A percentile compares a stretch with the other conserved stretches of the same genome.
These are phyloP conservation scores for Gastrophryne carolinensis DNA, from an alignment of 2,797 vertebrate genomes.

Conservation along the genomic window DNA sequence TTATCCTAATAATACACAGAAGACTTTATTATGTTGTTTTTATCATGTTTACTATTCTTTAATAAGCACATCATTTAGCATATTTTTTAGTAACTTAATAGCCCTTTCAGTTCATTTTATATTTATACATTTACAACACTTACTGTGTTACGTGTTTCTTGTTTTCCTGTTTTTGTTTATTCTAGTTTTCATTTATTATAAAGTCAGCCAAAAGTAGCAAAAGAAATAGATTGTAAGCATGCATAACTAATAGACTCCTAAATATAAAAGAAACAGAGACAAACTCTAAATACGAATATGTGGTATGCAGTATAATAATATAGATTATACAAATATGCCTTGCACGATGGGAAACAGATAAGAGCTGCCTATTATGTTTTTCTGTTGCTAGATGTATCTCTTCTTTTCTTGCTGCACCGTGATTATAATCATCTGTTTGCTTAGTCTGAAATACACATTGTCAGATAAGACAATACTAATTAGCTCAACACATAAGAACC, in stretches of 20 bases:
- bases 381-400: neutral
- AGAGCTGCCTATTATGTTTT: conserved; percentile 2
- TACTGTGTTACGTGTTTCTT: conserved; percentile 28
- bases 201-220: too few species aligned
- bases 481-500: conserved; percentile 9
- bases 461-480: conserved; percentile 46
- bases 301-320: conserved; percentile 41
- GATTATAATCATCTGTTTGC: conserved; percentile 43
- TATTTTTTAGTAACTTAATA: conserved; percentile 26
- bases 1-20: conserved; percentile 33
- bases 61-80: conserved; percentile 38
- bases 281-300: conserved; percentile 5
- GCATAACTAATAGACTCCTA: neutral
- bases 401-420: neutral
- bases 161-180: neutral
- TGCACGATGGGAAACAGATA: conserved; percentile 34
- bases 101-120: conserved; percentile 23
- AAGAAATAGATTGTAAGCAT: too few species aligned
- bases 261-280: neutral
- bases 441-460: conserved; percentile 28
- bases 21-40: conserved; percentile 41
- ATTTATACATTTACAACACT: conserved; percentile 32
- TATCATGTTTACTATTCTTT: conserved; percentile 34
- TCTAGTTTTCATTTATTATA: neutral
- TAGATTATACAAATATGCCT: conserved; percentile 27